phyloP scores from a whole-genome alignment of 1,140 invertebrate species.

The Pinna nobilis region DNA sequence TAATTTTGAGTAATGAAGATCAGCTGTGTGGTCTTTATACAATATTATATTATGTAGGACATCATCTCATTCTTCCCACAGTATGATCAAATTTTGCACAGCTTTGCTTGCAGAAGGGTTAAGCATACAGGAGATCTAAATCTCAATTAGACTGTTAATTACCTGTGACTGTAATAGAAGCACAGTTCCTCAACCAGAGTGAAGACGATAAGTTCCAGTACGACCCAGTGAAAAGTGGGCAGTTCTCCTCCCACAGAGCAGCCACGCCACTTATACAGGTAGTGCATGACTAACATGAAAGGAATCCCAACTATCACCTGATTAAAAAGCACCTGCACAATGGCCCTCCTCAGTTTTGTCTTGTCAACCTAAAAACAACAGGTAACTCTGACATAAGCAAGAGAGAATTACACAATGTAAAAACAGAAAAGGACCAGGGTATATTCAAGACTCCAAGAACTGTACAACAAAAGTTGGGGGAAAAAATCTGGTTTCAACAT shows the following conservation, averaged over 20 bases:
- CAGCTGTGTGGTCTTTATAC: too few species aligned
- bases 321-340: slow-evolving; percentile 86
- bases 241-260: slow-evolving; percentile 80
- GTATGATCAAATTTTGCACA: too few species aligned
- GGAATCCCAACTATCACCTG: slow-evolving; percentile 85
- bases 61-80: too few species aligned
- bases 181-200: slow-evolving; percentile 88
- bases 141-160: slow-evolving; percentile 30
- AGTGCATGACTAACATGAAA: slow-evolving; percentile 80
- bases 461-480: too few species aligned
- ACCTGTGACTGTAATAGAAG: slow-evolving; percentile 93
- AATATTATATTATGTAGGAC: too few species aligned
- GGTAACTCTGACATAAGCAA: too few species aligned
- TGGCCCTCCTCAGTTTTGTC: slow-evolving; percentile 76
- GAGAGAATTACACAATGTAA: too few species aligned
- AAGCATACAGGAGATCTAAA: not conserved
- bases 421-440: too few species aligned
- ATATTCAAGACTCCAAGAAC: too few species aligned
- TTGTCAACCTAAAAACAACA: slow-evolving; percentile 54
- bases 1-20: too few species aligned
- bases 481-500: too few species aligned
- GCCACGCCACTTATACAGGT: slow-evolving; percentile 82
- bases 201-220: slow-evolving; percentile 85
- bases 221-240: slow-evolving; percentile 89
- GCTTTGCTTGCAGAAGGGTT: too few species aligned